Base-by-base conservation (phyloP, 2,113 vertebrate species). In the Carlito syrichta region DNA sequence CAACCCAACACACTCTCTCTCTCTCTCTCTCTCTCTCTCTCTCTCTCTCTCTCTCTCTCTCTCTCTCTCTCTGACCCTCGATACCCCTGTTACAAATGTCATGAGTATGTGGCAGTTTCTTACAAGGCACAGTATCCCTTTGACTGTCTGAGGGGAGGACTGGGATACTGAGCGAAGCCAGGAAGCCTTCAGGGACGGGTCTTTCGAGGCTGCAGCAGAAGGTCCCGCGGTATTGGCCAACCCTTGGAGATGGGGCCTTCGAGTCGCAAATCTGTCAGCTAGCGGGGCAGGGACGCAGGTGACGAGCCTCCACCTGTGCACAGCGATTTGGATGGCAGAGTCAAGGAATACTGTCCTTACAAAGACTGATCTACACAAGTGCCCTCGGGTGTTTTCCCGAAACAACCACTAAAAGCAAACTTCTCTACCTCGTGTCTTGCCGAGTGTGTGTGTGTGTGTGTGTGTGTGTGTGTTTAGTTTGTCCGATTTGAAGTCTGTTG, bases 301-400 rank as follows among this genome's bases (percentile, higher is more conserved):
- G 56, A 54, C 78, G 45, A 96, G 43, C 77, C 52, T 68, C 81
- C 95, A 85, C 96, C 71, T 96, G 81, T 62, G 56, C 0, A 69
- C 90, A 63, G 84, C 17, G 3, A 96, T 97, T 97, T 97, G 93
- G 68, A 22, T 60, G 68, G 62, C 60, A 32, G 94, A 95, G 97
- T 97, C 98, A 97, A 98, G 98, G 98, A 98, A 98, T 98, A 98
- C 98, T 98, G 98, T 98, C 98, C 98, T 98, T 98, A 95, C 96
- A 95, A 97, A 97, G 97, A 97, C 97, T 97, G 93, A 87, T 98
- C 97, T 97, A 77, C 74, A 90, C 98, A 96, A 60, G 69, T 6
- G n/a, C 73, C 90, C 89, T 88, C 19, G 0, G 58, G 45, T 81
- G 94, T 89, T 93, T 71, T 84, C 19, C 77, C 85, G 82, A 25